Conservation (phyloP, 2,113 vertebrate species). For the Pionites leucogaster region DNA sequence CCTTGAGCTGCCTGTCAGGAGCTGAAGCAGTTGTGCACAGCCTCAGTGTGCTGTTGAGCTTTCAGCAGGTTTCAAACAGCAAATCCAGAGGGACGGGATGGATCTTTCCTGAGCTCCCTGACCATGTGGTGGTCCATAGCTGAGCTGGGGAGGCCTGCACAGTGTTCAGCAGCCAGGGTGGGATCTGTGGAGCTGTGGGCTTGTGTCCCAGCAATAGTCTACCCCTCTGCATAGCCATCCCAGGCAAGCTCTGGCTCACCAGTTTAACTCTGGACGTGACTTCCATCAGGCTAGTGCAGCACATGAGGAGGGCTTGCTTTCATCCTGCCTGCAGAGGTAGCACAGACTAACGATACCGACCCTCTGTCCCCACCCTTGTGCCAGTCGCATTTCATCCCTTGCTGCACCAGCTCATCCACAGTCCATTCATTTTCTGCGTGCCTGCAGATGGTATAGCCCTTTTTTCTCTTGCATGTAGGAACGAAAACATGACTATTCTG, state of each 20-base stretch:
- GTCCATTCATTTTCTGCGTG: background rate
- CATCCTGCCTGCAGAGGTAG: background rate
- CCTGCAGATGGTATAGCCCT: background rate
- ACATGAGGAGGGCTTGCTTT: background rate
- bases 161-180: background rate
- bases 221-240: background rate
- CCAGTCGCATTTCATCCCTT: background rate
- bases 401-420: background rate
- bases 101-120: background rate
- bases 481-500: background rate
- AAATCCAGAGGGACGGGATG: background rate
- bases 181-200: background rate
- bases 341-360: background rate
- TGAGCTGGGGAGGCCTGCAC: background rate
- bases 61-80: background rate
- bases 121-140: background rate
- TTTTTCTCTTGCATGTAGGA: background rate
- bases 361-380: background rate
- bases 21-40: background rate
- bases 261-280: background rate
- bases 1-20: background rate
- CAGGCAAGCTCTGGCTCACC: background rate
- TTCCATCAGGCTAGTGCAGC: background rate
- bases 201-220: background rate
- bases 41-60: rapidly evolving